A percentile compares a stretch with the other conserved stretches of the same genome.
Conservation (phyloP, 2,113 vertebrate genomes). For the Scytalopus superciliaris region DNA sequence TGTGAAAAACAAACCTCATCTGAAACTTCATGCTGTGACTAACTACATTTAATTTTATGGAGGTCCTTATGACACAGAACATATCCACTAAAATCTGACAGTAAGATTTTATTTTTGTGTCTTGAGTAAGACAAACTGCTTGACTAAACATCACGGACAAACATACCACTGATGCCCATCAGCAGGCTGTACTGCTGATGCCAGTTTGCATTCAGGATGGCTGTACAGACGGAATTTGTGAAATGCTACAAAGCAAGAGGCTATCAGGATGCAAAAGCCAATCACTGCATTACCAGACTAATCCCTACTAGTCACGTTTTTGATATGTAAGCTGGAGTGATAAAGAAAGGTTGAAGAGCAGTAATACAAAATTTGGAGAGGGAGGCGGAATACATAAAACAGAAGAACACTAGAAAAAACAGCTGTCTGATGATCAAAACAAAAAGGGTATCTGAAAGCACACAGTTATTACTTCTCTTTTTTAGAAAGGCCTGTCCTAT, state of each 20-base stretch:
- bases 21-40: not conserved
- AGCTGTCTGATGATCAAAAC: not conserved
- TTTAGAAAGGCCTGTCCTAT: not conserved
- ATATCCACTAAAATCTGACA: not conserved
- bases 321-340: not conserved
- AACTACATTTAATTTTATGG: not conserved
- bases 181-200: not conserved
- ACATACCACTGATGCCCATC: not conserved
- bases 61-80: not conserved
- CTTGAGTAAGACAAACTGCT: not conserved
- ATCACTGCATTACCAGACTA: not conserved
- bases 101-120: not conserved
- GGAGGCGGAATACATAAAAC: rapidly evolving
- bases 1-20: not conserved
- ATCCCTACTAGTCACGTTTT: not conserved
- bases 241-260: not conserved
- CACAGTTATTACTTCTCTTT: not conserved
- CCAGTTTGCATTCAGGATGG: not conserved
- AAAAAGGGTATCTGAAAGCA: not conserved
- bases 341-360: not conserved
- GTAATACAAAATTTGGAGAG: not conserved
- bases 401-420: not conserved
- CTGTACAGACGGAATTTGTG: not conserved
- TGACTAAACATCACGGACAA: not conserved
- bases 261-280: not conserved